Evolutionary conservation across 2,888 invertebrate species (phyloP).

Genomic region (Tetranychus truncatus): DNA sequence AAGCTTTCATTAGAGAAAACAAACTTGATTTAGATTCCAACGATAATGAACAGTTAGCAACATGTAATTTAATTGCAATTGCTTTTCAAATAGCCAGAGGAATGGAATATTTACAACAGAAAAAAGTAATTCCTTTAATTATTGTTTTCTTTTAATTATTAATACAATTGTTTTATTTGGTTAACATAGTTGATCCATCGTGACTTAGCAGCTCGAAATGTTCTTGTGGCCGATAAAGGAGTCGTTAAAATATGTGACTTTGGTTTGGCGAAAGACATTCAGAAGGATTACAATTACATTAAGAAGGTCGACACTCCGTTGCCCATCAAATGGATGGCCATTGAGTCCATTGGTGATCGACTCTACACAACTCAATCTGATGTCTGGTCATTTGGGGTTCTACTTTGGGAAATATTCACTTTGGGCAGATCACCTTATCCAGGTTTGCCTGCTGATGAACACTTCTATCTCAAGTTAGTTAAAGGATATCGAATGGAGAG

Average conservation of each 20-base stretch:
- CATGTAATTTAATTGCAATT: slow-evolving; percentile 70
- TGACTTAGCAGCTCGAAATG: slow-evolving; percentile 60
- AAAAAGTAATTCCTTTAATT: slow-evolving; percentile 45
- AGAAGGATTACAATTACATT: slow-evolving; percentile 67
- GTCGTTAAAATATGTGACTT: slow-evolving; percentile 92
- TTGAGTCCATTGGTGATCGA: slow-evolving; percentile 34
- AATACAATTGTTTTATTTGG: neutral
- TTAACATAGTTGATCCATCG: slow-evolving; percentile 33
- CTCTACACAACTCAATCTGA: slow-evolving; percentile 35
- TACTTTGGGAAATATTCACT: slow-evolving; percentile 27
- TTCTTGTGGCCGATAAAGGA: slow-evolving; percentile 67
- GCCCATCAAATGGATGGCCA: slow-evolving; percentile 36
- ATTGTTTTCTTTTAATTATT: neutral
- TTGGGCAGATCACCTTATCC: slow-evolving; percentile 28
- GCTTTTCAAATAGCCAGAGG: slow-evolving; percentile 81
- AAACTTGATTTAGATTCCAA: neutral
- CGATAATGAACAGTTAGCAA: slow-evolving; percentile 33
- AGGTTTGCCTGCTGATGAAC: slow-evolving; percentile 41
- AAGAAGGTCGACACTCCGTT: slow-evolving; percentile 54
- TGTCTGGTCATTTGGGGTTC: slow-evolving; percentile 34
- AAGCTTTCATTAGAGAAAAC: neutral
- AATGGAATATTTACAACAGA: slow-evolving; percentile 78
- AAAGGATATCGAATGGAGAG: slow-evolving; percentile 74
- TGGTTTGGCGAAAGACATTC: slow-evolving; percentile 73
- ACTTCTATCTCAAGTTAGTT: slow-evolving; percentile 40